Base-by-base conservation (phyloP, 2,113 vertebrate genomes). In the Tragelaphus strepsiceros region DNA sequence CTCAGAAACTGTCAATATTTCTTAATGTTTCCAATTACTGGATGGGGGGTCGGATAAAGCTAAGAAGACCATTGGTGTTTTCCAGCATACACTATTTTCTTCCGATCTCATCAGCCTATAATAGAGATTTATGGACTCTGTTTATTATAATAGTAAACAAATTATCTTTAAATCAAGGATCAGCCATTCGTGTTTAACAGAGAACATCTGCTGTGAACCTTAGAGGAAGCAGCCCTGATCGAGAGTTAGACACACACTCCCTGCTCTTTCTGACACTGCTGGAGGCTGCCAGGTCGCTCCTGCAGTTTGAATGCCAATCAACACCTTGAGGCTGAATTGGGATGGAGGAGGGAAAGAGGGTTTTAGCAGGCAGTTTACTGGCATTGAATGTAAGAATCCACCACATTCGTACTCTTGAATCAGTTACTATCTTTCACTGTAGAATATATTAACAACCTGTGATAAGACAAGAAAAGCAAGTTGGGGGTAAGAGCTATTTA, bases 141-240 rank as follows among this genome's bases (percentile, higher is more conserved):
- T 86, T 97, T 96, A 96, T 74, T 81, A 67, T 95, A 96, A 98
- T 94, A 96, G 94, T 96, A 97, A 98, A 97, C 86, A 97, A 96
- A 97, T 97, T 96, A 95, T 97, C 91, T 96, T 90, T 97, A 94
- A 97, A 97, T 98, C 96, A 95, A 97, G 80, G 83, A 94, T 98
- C 78, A 93, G 91, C 96, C 95, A 35, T 96, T 96, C 58, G 43
- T 78, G 30, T 88, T 97, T 93, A 97, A 82, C 88, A 96, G 59
- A 51, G 84, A 91, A 90, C 94, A 96, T 95, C 95, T 97, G 97
- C 67, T 89, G 16, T 19, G 32, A 67, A 95, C 92, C 74, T 46
- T 2, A 81, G 58, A 49, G 58, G 19, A 35, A 89, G 43, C 28
- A 58, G 80, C 64, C 54, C 43, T 88, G 94, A 61, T 88, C 16